These are phyloP conservation scores for Drosophila saltans DNA, from an alignment of 1,140 invertebrate genomes.

Conservation along the genomic window DNA sequence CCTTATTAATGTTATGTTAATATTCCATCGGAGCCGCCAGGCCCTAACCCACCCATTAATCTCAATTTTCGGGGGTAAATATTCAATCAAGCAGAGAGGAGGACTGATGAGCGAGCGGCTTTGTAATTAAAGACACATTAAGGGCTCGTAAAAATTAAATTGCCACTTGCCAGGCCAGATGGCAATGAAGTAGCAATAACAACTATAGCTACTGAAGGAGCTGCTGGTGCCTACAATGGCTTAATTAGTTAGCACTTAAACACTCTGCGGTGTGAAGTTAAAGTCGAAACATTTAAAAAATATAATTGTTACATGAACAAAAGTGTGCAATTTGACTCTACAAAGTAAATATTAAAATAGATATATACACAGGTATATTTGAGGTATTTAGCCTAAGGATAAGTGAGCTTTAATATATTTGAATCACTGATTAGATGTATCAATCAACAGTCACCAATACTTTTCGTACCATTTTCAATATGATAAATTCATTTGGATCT, in stretches of 20 bases:
- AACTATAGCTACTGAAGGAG: slow-evolving; percentile 19
- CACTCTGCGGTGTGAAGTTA: neutral
- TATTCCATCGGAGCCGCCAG: slow-evolving; percentile 15
- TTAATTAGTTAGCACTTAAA: slow-evolving; percentile 40
- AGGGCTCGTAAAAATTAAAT: slow-evolving; percentile 75
- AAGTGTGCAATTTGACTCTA: slow-evolving; percentile 4
- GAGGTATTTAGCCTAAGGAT: too few species aligned
- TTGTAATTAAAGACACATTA: slow-evolving; percentile 75
- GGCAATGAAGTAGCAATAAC: slow-evolving; percentile 1
- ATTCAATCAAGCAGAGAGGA: slow-evolving; percentile 65
- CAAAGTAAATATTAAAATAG: too few species aligned
- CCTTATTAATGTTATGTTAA: slow-evolving; percentile 65
- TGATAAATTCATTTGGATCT: too few species aligned
- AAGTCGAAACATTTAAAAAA: neutral
- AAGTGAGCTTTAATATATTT: too few species aligned
- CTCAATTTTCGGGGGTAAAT: slow-evolving; percentile 67
- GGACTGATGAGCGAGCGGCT: slow-evolving; percentile 32
- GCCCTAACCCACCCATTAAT: slow-evolving; percentile 51
- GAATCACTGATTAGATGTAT: too few species aligned
- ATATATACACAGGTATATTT: too few species aligned
- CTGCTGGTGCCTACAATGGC: slow-evolving; percentile 7
- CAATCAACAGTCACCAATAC: too few species aligned
- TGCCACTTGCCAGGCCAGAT: slow-evolving; percentile 45
- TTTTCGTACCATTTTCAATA: too few species aligned
- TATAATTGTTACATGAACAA: neutral